These are phyloP conservation scores for Tympanoctomys barrerae DNA, from an alignment of 2,797 vertebrate species.

Conservation along the genomic window DNA sequence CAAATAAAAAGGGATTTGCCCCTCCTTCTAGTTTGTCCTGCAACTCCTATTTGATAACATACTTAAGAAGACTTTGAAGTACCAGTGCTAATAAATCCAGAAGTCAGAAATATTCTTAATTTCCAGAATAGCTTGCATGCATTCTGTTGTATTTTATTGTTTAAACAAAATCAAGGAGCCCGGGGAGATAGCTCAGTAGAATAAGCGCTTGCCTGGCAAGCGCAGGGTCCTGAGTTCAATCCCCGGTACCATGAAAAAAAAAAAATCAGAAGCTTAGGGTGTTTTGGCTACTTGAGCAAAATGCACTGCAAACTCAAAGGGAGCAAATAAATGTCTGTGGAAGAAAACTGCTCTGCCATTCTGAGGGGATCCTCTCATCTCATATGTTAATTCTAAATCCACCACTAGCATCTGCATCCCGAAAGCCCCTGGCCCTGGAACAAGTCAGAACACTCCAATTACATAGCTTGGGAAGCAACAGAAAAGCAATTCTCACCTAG, in stretches of 20 bases:
- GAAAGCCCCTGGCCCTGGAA: not conserved
- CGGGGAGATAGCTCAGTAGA: no score
- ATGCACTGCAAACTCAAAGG: slow-evolving; percentile 48
- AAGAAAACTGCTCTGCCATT: slow-evolving; percentile 51
- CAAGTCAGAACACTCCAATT: slow-evolving; percentile 24
- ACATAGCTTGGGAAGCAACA: slow-evolving; percentile 73
- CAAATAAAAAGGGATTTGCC: not conserved
- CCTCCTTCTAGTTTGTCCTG: not conserved
- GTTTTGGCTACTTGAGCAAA: slow-evolving; percentile 61
- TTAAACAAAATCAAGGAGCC: slow-evolving; percentile 50
- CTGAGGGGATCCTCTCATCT: not conserved
- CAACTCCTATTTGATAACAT: slow-evolving; percentile 66
- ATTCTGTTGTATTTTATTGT: slow-evolving; percentile 79
- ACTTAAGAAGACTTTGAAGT: slow-evolving; percentile 65
- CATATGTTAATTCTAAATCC: not conserved
- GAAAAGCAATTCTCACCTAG: slow-evolving; percentile 54
- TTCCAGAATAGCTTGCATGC: slow-evolving; percentile 62
- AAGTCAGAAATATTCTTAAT: slow-evolving; percentile 70
- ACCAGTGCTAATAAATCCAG: slow-evolving; percentile 72
- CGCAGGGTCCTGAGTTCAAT: no score
- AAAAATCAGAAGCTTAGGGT: slow-evolving; percentile 57
- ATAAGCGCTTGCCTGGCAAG: no score
- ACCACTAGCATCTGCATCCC: not conserved
- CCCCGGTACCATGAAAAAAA: not conserved
- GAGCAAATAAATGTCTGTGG: slow-evolving; percentile 26